phyloP scores from a whole-genome alignment of 1,140 invertebrate species.

The Drosophila chauvacae region DNA sequence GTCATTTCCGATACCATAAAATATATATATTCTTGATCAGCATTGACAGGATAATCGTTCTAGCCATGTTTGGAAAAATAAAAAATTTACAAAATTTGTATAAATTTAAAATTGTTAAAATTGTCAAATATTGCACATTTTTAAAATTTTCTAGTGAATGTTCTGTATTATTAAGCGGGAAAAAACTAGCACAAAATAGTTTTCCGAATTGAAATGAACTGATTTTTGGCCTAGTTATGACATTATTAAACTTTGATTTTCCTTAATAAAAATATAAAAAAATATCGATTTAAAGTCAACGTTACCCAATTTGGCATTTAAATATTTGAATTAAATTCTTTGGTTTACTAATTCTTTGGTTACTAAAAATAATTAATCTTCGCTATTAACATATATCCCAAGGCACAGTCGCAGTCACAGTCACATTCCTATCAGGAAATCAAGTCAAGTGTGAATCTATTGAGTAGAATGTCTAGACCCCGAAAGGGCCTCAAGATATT shows the following conservation, averaged over 20 bases:
- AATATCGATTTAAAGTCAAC: background rate
- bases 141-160: too few relatives aligned
- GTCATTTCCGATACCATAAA: background rate
- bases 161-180: too few relatives aligned
- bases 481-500: constrained; percentile 69
- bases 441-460: constrained; percentile 31
- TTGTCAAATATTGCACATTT: too few relatives aligned
- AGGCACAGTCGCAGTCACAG: background rate
- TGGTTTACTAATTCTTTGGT: too few relatives aligned
- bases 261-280: background rate
- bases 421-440: constrained; percentile 8
- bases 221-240: background rate
- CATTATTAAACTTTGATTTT: background rate
- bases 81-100: too few relatives aligned
- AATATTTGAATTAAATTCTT: too few relatives aligned
- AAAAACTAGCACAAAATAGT: background rate
- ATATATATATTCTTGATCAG: background rate
- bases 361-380: too few relatives aligned
- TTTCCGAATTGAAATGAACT: background rate
- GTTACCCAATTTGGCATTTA: too few relatives aligned
- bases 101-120: too few relatives aligned
- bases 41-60: background rate
- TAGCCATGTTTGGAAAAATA: too few relatives aligned
- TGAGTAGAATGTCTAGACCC: constrained; percentile 17
- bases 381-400: background rate